Evolutionary conservation across 2,797 vertebrate genomes (phyloP), one percentile per base, ranked within the genome.

Genomic region (Perodicticus potto): DNA sequence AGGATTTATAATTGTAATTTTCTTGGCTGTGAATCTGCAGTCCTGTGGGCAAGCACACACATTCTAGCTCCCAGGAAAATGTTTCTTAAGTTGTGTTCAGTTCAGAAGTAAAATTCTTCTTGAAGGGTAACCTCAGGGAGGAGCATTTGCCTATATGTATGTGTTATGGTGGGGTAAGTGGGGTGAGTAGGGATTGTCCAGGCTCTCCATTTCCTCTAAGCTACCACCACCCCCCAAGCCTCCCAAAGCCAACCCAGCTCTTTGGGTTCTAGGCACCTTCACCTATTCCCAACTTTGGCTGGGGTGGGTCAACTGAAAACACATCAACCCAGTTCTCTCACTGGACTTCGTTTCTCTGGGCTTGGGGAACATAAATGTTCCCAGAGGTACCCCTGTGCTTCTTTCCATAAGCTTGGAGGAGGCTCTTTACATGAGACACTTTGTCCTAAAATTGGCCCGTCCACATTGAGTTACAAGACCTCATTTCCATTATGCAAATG

Each of bases 401-500:
- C 19, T 70, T 65, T 23, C 61, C 55, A 80, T 34, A 72, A 72
- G 43, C 61, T 70, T 73, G 49, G 29, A n/a, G 55, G 23, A 37
- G 11, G 53, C 57, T 57, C 27, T 74, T 95, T 63, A 43, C 12
- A n/a, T 14, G 61, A 81, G 34, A 57, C 40, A 29, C 61, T 89
- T 37, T 70, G 86, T 89, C 92, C 93, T 83, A 76, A 97, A 73
- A 97, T 40, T 1, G 6, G 29, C 77, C n/a, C 0, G 57, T 73
- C 77, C 61, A 25, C 92, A 88, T 29, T 61, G 6, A 57, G 37
- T 74, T 86, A 94, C 89, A 94, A 96, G 95, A 85, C 32, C 69
- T 95, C 37, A 96, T 96, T 96, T 97, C 70, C 96, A 97, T 96
- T 97, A 97, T 97, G 96, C 94, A 98, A 96, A 98, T 97, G 74